Percentiles rank a stretch among this genome's conserved stretches.
These are phyloP conservation scores for Abrostola triplasia DNA, from an alignment of 2,888 invertebrate species.

Conservation along the genomic window DNA sequence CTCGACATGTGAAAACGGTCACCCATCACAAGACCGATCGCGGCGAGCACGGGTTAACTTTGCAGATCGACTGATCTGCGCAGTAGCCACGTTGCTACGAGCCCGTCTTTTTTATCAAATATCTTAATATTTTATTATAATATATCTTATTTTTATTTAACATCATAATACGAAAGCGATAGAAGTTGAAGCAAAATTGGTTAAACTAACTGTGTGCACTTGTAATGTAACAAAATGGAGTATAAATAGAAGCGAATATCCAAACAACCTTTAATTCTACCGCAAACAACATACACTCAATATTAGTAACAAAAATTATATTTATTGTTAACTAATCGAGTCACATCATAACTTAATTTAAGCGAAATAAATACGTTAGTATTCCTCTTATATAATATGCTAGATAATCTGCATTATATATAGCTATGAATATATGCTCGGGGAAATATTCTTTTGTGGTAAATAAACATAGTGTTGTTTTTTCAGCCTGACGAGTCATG, in stretches of 20 bases:
- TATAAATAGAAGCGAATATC: neutral
- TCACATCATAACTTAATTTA: slow-evolving; percentile 68
- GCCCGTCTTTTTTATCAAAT: too few relatives aligned
- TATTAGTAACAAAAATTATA: slow-evolving; percentile 64
- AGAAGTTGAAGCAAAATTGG: too few relatives aligned
- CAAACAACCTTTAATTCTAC: slow-evolving; percentile 36
- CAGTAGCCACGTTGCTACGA: too few relatives aligned
- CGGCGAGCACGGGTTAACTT: too few relatives aligned
- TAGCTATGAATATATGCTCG: slow-evolving; percentile 34
- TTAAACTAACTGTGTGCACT: neutral
- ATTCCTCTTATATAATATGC: slow-evolving; percentile 64
- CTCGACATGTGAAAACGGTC: too few relatives aligned
- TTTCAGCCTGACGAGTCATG: too few relatives aligned
- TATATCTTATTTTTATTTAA: too few relatives aligned
- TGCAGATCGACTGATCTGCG: too few relatives aligned
- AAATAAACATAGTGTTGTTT: too few relatives aligned
- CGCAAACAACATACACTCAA: slow-evolving; percentile 42
- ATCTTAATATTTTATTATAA: too few relatives aligned
- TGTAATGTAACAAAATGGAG: neutral
- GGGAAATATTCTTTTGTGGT: slow-evolving; percentile 42
- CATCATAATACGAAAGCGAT: too few relatives aligned
- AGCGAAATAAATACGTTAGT: slow-evolving; percentile 86
- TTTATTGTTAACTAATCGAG: slow-evolving; percentile 63
- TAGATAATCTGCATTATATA: slow-evolving; percentile 62
- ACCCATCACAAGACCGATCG: too few relatives aligned